Base-by-base conservation (phyloP, 1,140 invertebrate species). In the Neodiprion virginianus region DNA sequence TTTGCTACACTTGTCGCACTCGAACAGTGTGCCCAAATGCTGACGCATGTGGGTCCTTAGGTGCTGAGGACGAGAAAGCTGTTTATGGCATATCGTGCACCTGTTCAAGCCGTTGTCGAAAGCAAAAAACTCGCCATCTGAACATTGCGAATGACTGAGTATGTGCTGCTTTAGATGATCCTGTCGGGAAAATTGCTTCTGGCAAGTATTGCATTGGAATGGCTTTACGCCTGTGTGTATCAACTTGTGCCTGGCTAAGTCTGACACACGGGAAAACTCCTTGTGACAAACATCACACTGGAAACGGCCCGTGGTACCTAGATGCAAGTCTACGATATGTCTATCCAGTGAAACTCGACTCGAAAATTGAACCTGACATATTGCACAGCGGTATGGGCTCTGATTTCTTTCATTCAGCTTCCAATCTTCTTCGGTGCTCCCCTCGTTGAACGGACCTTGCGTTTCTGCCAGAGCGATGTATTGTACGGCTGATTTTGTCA, bases 41-140 rank as follows among this genome's bases (percentile, higher is more conserved):
- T 61, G 53, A 14, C 53, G 11, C 53, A 61, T 61, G 53, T 61
- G 53, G 53, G 53, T 61, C n/a, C 53, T 61, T 12, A 61, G 53
- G 53, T 61, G 53, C 53, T 61, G 53, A 12, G 53, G 53, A 17
- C 53, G 53, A 12, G 53, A 61, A 12, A 61, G n/a, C n/a, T 61
- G 53, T 17, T 61, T 61, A 8, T 61, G 53, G 53, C 53, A 61
- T 17, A 61, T 17, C 0, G 53, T 61, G 53, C 53, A 61, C 8
- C 53, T 61, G 53, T 61, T 61, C 53, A 61, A 61, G n/a, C 53
- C 53, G 53, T 61, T 61, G 11, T 61, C 53, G n/a, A 61, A 61
- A 8, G 53, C 53, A 17, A 61, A 61, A 61, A 61, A 61, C 53
- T 61, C 53, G 11, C 53, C 53, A 17, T 61, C 53, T 4, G 53